phyloP scores from a whole-genome alignment of 2,797 vertebrate species.

The Babyrousa celebensis region DNA sequence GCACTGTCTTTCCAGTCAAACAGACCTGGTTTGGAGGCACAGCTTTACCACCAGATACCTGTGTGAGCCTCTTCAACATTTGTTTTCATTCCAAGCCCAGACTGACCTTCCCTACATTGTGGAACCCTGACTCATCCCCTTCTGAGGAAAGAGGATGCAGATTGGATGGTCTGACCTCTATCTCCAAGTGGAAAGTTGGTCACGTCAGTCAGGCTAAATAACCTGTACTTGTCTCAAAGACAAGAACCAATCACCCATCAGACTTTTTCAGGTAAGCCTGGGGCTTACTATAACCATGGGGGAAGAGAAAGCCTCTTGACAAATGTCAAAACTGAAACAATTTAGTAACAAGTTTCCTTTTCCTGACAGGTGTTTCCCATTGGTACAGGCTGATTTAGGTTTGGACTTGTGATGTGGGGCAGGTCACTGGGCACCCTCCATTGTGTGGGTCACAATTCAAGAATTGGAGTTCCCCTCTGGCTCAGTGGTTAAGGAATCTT shows the following conservation, averaged over 20 bases:
- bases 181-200: not conserved
- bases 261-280: not conserved
- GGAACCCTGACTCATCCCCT: not conserved
- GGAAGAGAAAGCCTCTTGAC: not conserved
- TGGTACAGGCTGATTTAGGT: not conserved
- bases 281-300: not conserved
- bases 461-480: not conserved
- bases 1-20: not conserved
- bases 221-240: not conserved
- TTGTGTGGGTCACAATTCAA: not conserved
- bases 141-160: not conserved
- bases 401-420: not conserved
- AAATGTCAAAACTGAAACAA: not conserved
- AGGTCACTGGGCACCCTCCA: not conserved
- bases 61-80: not conserved
- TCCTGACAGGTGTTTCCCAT: not conserved
- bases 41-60: not conserved
- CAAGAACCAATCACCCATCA: not conserved
- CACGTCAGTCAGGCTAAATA: not conserved
- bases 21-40: not conserved
- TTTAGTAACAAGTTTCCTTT: not conserved
- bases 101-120: not conserved
- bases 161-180: not conserved
- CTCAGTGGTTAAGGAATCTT: too few species aligned
- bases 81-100: too few species aligned